Percentiles rank a stretch among this genome's conserved stretches.
These are phyloP conservation scores for Shargacucullia verbasci DNA, from an alignment of 2,888 invertebrate genomes.

Conservation along the genomic window DNA sequence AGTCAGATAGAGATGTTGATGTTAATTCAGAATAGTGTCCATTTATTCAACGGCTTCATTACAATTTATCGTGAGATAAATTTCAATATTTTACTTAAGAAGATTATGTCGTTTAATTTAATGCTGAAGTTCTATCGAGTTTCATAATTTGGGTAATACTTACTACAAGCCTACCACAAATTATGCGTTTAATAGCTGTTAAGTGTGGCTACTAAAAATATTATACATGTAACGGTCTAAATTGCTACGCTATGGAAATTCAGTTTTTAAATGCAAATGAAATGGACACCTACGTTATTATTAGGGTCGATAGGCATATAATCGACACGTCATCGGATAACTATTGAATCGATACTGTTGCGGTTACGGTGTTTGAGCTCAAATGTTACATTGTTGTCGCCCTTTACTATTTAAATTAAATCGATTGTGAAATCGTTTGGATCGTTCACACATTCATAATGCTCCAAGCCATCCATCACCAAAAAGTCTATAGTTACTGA, in stretches of 20 bases:
- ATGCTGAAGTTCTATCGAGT: slow-evolving; percentile 30
- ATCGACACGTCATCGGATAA: slow-evolving; percentile 47
- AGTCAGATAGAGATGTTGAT: slow-evolving; percentile 41
- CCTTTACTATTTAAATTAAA: slow-evolving; percentile 55
- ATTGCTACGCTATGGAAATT: slow-evolving; percentile 39
- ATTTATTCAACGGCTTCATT: slow-evolving; percentile 32
- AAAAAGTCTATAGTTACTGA: slow-evolving; percentile 42
- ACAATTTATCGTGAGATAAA: slow-evolving; percentile 41
- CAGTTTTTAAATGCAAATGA: slow-evolving; percentile 51
- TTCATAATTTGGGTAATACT: slow-evolving; percentile 16
- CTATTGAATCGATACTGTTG: slow-evolving; percentile 46
- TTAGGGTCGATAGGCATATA: slow-evolving; percentile 41
- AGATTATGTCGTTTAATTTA: slow-evolving; percentile 45
- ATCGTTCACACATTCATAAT: slow-evolving; percentile 44
- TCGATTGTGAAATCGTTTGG: slow-evolving; percentile 54
- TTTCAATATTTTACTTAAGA: slow-evolving; percentile 35
- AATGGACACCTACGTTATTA: slow-evolving; percentile 52
- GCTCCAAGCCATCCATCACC: slow-evolving; percentile 49
- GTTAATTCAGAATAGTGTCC: slow-evolving; percentile 32
- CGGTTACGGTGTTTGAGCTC: slow-evolving; percentile 48
- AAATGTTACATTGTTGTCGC: slow-evolving; percentile 49
- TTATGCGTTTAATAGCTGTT: slow-evolving; percentile 8
- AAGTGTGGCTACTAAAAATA: slow-evolving; percentile 17
- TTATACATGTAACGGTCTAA: slow-evolving; percentile 34
- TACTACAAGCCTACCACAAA: slow-evolving; percentile 7